Conservation (phyloP, 2,113 vertebrate genomes). For the Anhinga anhinga region DNA sequence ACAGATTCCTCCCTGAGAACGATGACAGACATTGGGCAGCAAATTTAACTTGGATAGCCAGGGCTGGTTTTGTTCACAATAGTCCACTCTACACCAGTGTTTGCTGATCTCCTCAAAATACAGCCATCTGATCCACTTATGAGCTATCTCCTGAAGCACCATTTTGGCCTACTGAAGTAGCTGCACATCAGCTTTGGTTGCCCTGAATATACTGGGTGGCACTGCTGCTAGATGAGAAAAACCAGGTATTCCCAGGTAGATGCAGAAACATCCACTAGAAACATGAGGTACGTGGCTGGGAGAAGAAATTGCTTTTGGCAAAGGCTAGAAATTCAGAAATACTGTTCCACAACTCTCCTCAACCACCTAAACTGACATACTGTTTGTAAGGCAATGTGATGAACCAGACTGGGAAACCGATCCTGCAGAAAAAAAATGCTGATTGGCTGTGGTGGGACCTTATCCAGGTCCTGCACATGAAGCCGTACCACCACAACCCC, state of each 20-base stretch:
- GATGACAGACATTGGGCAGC: background rate
- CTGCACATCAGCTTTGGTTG: background rate
- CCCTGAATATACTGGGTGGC: background rate
- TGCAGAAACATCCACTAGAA: background rate
- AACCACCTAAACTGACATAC: background rate
- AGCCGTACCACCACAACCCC: background rate
- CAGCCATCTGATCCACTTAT: background rate
- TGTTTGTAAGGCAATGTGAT: background rate
- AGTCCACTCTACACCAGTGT: background rate
- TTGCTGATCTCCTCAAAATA: background rate
- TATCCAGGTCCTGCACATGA: background rate
- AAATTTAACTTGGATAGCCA: background rate
- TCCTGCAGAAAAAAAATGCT: background rate
- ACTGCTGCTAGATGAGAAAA: background rate
- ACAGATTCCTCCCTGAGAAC: background rate
- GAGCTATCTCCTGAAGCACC: background rate
- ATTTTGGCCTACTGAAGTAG: background rate
- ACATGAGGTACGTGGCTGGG: fast-evolving
- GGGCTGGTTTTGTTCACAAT: background rate
- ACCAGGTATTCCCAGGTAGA: background rate
- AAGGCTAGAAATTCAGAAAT: background rate
- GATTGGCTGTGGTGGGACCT: background rate
- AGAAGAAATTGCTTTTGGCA: background rate
- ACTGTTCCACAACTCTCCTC: background rate
- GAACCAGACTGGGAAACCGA: background rate